phyloP scores from a whole-genome alignment of 2,797 vertebrate species.

The Mergus octosetaceus region DNA sequence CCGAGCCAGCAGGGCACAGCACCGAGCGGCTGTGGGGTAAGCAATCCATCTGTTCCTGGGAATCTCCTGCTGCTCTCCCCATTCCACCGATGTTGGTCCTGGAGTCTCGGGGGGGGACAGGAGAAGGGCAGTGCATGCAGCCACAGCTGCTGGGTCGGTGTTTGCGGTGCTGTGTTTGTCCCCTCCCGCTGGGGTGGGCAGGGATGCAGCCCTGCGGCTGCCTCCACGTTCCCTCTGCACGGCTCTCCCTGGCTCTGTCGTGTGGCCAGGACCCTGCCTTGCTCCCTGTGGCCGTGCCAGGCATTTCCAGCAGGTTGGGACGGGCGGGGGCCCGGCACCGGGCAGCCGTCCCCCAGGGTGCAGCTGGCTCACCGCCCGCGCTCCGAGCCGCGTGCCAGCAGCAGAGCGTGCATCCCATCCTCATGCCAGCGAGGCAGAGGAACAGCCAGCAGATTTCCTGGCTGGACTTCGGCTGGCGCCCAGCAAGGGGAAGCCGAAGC shows the following conservation, averaged over 20 bases:
- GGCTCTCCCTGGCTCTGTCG: too few species aligned
- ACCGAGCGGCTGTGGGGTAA: not conserved
- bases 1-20: not conserved
- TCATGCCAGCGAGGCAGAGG: not conserved
- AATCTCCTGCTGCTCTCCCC: not conserved
- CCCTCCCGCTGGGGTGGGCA: not conserved
- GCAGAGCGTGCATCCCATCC: not conserved
- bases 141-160: too few species aligned
- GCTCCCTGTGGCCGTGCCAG: not conserved
- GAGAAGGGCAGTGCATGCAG: not conserved
- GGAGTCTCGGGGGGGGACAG: not conserved
- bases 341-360: not conserved
- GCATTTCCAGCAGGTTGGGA: not conserved
- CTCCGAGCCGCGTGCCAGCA: not conserved
- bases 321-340: not conserved
- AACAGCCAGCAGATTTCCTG: not conserved
- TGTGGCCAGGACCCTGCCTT: too few species aligned
- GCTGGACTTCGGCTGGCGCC: not conserved
- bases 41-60: not conserved
- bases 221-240: not conserved
- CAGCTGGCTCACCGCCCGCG: too few species aligned
- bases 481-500: not conserved
- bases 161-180: too few species aligned
- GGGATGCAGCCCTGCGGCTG: not conserved
- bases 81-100: not conserved